Evolutionary conservation across 2,888 invertebrate genomes (phyloP), one percentile per base, ranked within the genome.

Genomic region (Thecophora atra): DNA sequence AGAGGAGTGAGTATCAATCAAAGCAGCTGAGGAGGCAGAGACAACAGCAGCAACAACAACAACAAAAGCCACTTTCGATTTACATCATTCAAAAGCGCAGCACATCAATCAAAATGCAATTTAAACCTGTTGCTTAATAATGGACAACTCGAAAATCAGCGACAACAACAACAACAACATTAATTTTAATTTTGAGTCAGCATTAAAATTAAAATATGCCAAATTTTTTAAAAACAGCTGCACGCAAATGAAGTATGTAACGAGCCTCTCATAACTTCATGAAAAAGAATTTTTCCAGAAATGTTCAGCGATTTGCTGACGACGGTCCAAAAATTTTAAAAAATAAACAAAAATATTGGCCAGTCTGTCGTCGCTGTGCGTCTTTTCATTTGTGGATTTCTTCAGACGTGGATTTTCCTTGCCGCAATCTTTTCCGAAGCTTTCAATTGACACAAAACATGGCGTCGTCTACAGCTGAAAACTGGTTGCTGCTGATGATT

Each of bases 61-160:
- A 64, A n/a, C 21, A 47, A 3, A 21, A 47, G 47, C 44, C 21
- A 64, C 47, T 47, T 64, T 47, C 64, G 47, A 47, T 64, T 64
- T 64, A 64, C 47, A 64, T 26, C 63, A 63, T 37, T 44, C 17
- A 47, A 47, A 64, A 26, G 64, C 64, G 47, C 28, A 26, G 37
- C 63, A 63, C 63, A 63, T 63, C 63, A 63, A 63, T 63, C 64
- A 47, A 64, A 44, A 64, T 47, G 51, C 64, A 64, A 47, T 44
- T 13, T 21, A 64, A 64, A 64, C 64, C 64, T 64, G 64, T 64
- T 64, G 64, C 47, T 47, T 37, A 21, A 19, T 19, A 54, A 21
- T 11, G 24, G 54, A 21, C 11, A 54, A 19, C 19, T 8, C 51
- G 5, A n/a, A 24, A 54, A 30, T 28, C 30, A 5, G 30, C 5